phyloP scores from a whole-genome alignment of 2,797 vertebrate genomes.

The Pseudopleuronectes americanus region DNA sequence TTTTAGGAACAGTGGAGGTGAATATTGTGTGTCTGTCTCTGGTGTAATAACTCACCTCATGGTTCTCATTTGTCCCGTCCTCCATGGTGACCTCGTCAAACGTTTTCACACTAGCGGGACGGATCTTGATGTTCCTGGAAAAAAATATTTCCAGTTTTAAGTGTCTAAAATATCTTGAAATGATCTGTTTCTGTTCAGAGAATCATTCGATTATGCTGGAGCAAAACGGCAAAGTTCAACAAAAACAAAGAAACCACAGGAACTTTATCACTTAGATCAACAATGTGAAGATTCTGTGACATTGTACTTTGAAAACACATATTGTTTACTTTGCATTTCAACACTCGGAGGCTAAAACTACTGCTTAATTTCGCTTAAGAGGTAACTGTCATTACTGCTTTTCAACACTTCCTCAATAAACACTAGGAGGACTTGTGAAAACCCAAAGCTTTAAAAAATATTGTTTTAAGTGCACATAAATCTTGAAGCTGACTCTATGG shows the following conservation, averaged over 20 bases:
- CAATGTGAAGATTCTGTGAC: constrained; percentile 50
- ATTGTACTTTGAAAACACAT: constrained; percentile 64
- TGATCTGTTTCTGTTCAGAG: constrained; percentile 20
- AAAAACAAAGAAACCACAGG: constrained; percentile 59
- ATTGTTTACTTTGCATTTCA: constrained; percentile 67
- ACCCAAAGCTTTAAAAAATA: constrained; percentile 78
- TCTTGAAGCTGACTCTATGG: constrained; percentile 62
- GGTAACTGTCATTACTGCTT: constrained; percentile 71
- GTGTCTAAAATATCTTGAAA: constrained; percentile 25
- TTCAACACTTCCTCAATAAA: constrained; percentile 80
- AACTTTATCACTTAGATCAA: constrained; percentile 67
- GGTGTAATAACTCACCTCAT: constrained; percentile 82
- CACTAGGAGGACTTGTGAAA: constrained; percentile 73
- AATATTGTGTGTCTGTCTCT: constrained; percentile 24
- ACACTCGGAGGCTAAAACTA: constrained; percentile 59
- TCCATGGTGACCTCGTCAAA: constrained; percentile 91
- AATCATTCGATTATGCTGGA: constrained; percentile 37
- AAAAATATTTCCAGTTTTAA: constrained; percentile 59
- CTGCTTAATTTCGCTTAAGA: constrained; percentile 69
- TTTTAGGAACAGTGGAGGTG: neutral
- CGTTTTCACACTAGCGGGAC: constrained; percentile 90
- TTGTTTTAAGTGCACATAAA: constrained; percentile 80
- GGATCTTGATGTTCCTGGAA: constrained; percentile 86
- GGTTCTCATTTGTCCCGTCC: constrained; percentile 80
- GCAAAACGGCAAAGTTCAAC: constrained; percentile 37